These are phyloP conservation scores for Pongo pygmaeus DNA, from an alignment of 2,113 vertebrate species.

Conservation along the genomic window DNA sequence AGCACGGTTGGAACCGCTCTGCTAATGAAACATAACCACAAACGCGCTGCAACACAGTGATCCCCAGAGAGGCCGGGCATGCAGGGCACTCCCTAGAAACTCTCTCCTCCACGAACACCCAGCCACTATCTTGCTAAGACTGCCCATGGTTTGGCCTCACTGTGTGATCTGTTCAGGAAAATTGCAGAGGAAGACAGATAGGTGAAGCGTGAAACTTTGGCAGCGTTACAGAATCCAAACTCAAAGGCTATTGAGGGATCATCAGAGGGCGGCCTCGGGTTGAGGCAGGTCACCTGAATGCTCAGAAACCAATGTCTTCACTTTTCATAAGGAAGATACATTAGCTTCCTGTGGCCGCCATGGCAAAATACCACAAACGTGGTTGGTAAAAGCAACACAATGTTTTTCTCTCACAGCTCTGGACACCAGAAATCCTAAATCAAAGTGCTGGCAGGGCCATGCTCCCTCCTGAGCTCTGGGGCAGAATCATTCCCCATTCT, in stretches of 20 bases:
- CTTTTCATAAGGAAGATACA: not conserved
- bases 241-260: too few relatives aligned
- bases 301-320: not conserved
- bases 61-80: accelerated
- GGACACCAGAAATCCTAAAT: not conserved
- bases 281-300: not conserved
- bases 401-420: not conserved
- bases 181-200: not conserved
- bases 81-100: accelerated
- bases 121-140: not conserved
- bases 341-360: too few relatives aligned
- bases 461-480: not conserved
- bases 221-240: not conserved
- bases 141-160: accelerated
- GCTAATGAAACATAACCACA: not conserved
- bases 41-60: accelerated
- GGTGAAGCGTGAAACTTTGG: not conserved
- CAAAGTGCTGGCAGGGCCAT: accelerated
- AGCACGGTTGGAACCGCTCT: accelerated
- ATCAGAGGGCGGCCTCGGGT: not conserved
- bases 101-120: accelerated
- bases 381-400: not conserved
- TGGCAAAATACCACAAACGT: not conserved
- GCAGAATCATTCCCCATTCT: not conserved
- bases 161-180: not conserved